Conservation (phyloP, 2,888 invertebrate species). For the Drosophila monieri region DNA sequence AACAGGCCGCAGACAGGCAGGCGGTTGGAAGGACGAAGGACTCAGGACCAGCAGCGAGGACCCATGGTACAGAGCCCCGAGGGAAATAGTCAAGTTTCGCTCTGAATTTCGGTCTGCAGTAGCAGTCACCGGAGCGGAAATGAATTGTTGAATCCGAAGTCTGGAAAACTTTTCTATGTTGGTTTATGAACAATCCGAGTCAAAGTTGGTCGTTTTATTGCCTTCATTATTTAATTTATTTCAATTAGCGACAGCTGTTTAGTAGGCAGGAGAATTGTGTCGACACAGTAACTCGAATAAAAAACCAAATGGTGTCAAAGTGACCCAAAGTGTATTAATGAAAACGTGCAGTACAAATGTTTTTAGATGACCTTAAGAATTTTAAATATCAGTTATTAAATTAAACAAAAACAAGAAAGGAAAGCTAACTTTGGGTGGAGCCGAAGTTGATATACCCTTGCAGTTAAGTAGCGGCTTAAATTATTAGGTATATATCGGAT, state of each 20-base stretch:
- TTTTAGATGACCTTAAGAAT: neutral
- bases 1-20: conserved; percentile 28
- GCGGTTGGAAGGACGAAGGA: conserved; percentile 15
- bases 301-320: conserved; percentile 5
- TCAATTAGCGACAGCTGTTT: conserved; percentile 46
- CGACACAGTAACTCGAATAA: conserved; percentile 18
- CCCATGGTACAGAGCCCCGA: conserved; percentile 2
- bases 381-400: too few relatives aligned
- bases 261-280: conserved; percentile 18
- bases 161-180: conserved; percentile 31
- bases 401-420: too few relatives aligned
- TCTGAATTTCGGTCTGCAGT: neutral
- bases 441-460: too few relatives aligned
- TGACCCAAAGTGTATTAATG: conserved; percentile 2
- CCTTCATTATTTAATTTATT: conserved; percentile 44
- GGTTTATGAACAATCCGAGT: conserved; percentile 48
- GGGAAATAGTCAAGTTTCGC: conserved; percentile 31
- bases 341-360: neutral
- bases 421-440: too few relatives aligned
- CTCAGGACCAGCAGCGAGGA: neutral
- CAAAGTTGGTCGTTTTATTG: conserved; percentile 43
- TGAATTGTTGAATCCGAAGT: conserved; percentile 45
- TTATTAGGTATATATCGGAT: too few relatives aligned
- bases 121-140: conserved; percentile 45
- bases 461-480: too few relatives aligned